Conservation (phyloP, 2,113 vertebrate species). For the Siphamia tubifer region DNA sequence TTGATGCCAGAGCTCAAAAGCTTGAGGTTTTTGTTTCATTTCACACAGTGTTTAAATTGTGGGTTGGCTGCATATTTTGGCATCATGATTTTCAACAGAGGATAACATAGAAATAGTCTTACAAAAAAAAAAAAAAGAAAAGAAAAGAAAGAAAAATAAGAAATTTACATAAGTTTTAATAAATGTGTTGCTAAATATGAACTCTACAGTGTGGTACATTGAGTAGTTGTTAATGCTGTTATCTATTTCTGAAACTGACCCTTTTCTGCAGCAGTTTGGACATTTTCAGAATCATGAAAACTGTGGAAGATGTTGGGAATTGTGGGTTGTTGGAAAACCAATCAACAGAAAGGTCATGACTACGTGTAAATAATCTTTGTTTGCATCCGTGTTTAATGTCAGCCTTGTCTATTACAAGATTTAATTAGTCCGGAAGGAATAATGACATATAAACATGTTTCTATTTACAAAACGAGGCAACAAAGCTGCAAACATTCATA, state of each 20-base stretch:
- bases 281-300: background rate
- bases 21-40: conserved; percentile 32
- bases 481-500: conserved; percentile 25
- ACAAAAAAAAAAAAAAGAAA: background rate
- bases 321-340: conserved; percentile 26
- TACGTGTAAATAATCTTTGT: background rate
- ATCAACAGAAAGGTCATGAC: conserved; percentile 42
- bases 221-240: conserved; percentile 12
- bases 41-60: conserved; percentile 32
- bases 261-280: background rate
- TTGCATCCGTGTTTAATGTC: conserved; percentile 51
- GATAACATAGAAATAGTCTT: conserved; percentile 34
- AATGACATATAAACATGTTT: conserved; percentile 35
- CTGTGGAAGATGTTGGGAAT: conserved; percentile 12
- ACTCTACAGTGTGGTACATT: conserved; percentile 10
- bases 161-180: no score
- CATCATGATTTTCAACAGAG: no score
- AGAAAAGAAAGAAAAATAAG: no score
- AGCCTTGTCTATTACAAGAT: conserved; percentile 43
- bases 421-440: conserved; percentile 67
- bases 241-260: background rate
- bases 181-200: background rate
- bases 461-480: conserved; percentile 44
- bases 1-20: conserved; percentile 47
- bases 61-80: background rate